phyloP scores from a whole-genome alignment of 2,888 invertebrate genomes.

The Phyto melanocephala region DNA sequence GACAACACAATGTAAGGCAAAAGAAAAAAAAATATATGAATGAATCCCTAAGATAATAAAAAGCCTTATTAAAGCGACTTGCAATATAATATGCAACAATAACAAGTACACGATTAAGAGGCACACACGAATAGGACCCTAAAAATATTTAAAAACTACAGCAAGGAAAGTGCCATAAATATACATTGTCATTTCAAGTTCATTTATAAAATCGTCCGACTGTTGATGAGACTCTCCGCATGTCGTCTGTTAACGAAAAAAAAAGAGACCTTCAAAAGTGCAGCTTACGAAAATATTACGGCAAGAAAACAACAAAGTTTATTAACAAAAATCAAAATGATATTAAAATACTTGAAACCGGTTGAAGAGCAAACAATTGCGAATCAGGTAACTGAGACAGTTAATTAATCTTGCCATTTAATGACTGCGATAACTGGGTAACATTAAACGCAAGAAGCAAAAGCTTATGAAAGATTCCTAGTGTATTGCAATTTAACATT shows the following conservation, averaged over 20 bases:
- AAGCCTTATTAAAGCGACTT: slow-evolving; percentile 1
- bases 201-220: not conserved
- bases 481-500: too few species aligned
- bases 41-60: not conserved
- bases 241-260: not conserved
- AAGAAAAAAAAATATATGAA: not conserved
- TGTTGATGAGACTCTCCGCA: too few species aligned
- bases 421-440: too few species aligned
- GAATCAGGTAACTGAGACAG: not conserved
- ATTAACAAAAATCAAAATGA: slow-evolving; percentile 2
- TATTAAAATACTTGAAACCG: slow-evolving; percentile 5
- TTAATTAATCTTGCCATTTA: too few species aligned
- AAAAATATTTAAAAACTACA: not conserved
- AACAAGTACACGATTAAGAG: not conserved
- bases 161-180: slow-evolving; percentile 31
- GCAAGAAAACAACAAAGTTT: not conserved
- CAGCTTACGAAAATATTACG: slow-evolving; percentile 14
- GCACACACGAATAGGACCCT: not conserved
- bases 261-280: slow-evolving; percentile 44
- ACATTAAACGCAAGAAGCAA: too few species aligned
- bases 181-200: slow-evolving; percentile 41
- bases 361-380: slow-evolving; percentile 18
- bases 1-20: too few species aligned
- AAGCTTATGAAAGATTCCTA: too few species aligned
- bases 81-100: not conserved